Percentiles rank a stretch among this genome's conserved stretches.
Conservation (phyloP, 2,888 invertebrate genomes). For the Saturnia japonica region DNA sequence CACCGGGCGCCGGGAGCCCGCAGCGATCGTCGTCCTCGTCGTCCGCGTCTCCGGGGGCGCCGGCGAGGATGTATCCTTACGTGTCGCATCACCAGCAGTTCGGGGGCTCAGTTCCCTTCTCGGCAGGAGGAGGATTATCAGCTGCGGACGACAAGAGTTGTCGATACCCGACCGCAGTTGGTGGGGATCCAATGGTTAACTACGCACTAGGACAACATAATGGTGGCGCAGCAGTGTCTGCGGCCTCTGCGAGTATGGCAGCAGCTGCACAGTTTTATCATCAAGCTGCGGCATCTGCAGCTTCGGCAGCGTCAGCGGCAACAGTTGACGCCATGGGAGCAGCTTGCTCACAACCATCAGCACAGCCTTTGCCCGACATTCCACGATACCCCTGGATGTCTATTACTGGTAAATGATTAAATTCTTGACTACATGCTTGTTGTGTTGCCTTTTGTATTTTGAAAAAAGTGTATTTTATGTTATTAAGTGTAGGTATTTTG, state of each 20-base stretch:
- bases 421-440: slow-evolving; percentile 62
- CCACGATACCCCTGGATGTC: slow-evolving; percentile 98
- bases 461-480: slow-evolving; percentile 28
- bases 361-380: slow-evolving; percentile 94
- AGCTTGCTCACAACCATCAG: slow-evolving; percentile 90
- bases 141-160: slow-evolving; percentile 88
- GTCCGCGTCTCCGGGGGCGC: slow-evolving; percentile 87
- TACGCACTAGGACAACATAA: slow-evolving; percentile 90
- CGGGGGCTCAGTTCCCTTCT: slow-evolving; percentile 85
- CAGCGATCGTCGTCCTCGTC: slow-evolving; percentile 84
- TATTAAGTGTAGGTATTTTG: not conserved
- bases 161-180: slow-evolving; percentile 87
- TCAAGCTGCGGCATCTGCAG: slow-evolving; percentile 89
- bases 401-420: slow-evolving; percentile 91
- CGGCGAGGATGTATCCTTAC: slow-evolving; percentile 96
- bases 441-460: slow-evolving; percentile 36
- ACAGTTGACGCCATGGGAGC: slow-evolving; percentile 92
- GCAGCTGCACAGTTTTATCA: slow-evolving; percentile 94
- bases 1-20: slow-evolving; percentile 83
- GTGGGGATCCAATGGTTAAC: slow-evolving; percentile 89
- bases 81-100: slow-evolving; percentile 91
- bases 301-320: slow-evolving; percentile 88
- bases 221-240: slow-evolving; percentile 86
- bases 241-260: slow-evolving; percentile 85
- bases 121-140: slow-evolving; percentile 85